Evolutionary conservation across 2,888 invertebrate genomes (phyloP).

Genomic region (Pocota personata): DNA sequence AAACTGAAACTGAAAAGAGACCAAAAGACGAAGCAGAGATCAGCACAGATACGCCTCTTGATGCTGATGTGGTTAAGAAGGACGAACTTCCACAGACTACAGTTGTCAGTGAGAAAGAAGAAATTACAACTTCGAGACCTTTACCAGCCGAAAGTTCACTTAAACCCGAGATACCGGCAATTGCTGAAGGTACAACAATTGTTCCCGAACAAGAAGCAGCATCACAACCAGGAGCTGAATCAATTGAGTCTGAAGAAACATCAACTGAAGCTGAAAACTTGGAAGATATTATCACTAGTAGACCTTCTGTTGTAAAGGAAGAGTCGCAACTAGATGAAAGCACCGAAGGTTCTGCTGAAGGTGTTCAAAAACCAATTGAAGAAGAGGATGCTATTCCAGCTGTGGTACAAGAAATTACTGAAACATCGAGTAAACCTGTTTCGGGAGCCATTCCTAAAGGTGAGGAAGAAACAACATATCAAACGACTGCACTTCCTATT

Average conservation of each 20-base stretch:
- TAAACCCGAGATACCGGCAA: constrained; percentile 37
- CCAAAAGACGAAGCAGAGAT: constrained; percentile 47
- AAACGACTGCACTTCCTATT: constrained; percentile 19
- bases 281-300: not conserved
- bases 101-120: constrained; percentile 16
- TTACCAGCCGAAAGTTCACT: constrained; percentile 28
- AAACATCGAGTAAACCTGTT: not conserved
- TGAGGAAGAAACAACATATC: not conserved
- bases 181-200: constrained; percentile 54
- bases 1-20: constrained; percentile 36
- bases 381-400: constrained; percentile 39
- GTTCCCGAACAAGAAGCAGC: not conserved
- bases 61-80: not conserved
- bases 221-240: not conserved
- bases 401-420: constrained; percentile 22
- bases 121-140: constrained; percentile 33
- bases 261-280: constrained; percentile 66
- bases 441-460: not conserved
- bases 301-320: not conserved
- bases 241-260: constrained; percentile 36
- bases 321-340: not conserved
- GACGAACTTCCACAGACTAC: not conserved
- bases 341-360: not conserved
- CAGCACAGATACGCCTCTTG: constrained; percentile 30
- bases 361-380: constrained; percentile 16